Percentiles rank a stretch among this genome's conserved stretches.
Conservation (phyloP, 2,797 vertebrate genomes). For the Telmatherina bonti region DNA sequence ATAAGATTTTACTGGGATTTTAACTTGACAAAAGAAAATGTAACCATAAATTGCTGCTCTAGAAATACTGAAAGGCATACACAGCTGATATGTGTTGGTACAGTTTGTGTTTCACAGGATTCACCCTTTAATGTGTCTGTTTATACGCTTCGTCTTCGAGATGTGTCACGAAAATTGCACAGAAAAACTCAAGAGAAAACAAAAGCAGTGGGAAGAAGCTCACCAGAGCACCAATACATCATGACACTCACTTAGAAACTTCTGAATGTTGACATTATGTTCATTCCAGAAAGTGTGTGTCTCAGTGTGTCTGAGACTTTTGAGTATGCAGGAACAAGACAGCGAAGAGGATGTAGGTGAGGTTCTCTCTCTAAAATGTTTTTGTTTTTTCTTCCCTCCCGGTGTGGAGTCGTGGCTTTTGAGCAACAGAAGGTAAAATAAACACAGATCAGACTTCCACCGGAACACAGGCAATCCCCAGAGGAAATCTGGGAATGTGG, state of each 20-base stretch:
- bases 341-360: constrained; percentile 75
- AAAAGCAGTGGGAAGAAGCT: neutral
- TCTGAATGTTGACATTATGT: constrained; percentile 33
- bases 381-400: constrained; percentile 80
- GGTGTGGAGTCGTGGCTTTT: constrained; percentile 73
- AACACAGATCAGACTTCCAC: constrained; percentile 82
- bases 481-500: constrained; percentile 81
- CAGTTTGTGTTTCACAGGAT: neutral
- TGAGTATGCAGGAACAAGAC: constrained; percentile 38
- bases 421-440: constrained; percentile 84
- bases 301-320: constrained; percentile 27
- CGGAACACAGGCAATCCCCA: constrained; percentile 77
- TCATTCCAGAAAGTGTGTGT: constrained; percentile 29
- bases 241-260: constrained; percentile 8
- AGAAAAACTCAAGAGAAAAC: neutral
- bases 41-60: neutral
- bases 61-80: neutral
- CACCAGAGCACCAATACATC: neutral
- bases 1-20: neutral
- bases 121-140: neutral
- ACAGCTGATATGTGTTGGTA: neutral
- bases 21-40: neutral
- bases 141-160: neutral
- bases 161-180: neutral
- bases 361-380: constrained; percentile 76